phyloP scores from a whole-genome alignment of 2,888 invertebrate genomes.

The Arenicola marina region DNA sequence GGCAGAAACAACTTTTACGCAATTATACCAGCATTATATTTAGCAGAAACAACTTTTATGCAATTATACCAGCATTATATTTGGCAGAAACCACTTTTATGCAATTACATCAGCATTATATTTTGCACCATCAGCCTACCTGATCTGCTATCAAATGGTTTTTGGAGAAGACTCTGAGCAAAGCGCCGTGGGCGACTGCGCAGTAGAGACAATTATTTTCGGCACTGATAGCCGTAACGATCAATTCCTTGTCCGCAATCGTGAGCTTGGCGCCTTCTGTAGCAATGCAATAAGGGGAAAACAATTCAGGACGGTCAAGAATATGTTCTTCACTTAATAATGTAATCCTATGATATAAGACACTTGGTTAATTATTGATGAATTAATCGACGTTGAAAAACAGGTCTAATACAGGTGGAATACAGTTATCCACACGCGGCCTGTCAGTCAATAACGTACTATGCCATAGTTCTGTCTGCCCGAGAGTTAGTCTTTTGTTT shows the following conservation, averaged over 20 bases:
- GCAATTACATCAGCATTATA: too few species aligned
- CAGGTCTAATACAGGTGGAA: too few species aligned
- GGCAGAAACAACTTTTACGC: too few species aligned
- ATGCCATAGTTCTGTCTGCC: too few species aligned
- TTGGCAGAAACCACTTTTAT: too few species aligned
- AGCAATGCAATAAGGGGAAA: not conserved
- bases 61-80: too few species aligned
- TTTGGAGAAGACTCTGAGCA: conserved; percentile 46
- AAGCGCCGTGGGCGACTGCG: conserved; percentile 47
- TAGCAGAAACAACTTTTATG: too few species aligned
- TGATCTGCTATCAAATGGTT: conserved; percentile 47
- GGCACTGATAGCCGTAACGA: conserved; percentile 49
- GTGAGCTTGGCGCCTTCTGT: conserved; percentile 42
- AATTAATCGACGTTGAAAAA: not conserved
- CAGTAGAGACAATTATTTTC: conserved; percentile 49
- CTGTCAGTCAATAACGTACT: not conserved
- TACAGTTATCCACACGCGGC: not conserved
- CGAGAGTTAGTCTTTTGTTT: too few species aligned
- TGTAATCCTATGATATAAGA: not conserved
- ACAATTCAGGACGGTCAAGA: not conserved
- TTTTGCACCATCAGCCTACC: too few species aligned
- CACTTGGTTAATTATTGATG: not conserved
- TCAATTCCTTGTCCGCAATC: conserved; percentile 53
- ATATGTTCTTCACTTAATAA: not conserved
- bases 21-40: too few species aligned